A percentile compares a stretch with the other conserved stretches of the same genome.
Evolutionary conservation across 2,888 invertebrate genomes (phyloP).

Genomic region (Andrena fulva): DNA sequence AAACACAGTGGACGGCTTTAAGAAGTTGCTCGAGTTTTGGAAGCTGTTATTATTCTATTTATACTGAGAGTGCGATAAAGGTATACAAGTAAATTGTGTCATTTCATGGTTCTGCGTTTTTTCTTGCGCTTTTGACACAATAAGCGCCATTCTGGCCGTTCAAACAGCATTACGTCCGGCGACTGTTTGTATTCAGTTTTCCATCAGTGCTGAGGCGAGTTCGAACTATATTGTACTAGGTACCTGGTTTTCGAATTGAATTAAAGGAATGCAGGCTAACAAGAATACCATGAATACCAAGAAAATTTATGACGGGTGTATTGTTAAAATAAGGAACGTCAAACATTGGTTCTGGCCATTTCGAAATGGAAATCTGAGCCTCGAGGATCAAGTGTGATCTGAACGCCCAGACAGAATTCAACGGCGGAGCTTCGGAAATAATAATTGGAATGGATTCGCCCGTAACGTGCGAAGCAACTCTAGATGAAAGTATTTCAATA

Average conservation of each 20-base stretch:
- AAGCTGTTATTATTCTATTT: no score
- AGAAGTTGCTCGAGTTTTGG: no score
- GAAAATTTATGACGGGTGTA: background rate
- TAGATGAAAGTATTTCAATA: no score
- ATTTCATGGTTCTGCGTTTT: background rate
- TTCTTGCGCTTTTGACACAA: background rate
- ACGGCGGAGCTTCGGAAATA: background rate
- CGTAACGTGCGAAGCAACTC: background rate
- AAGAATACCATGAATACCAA: background rate
- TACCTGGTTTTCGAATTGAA: constrained; percentile 2
- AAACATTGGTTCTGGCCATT: constrained; percentile 3
- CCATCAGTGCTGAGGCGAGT: background rate
- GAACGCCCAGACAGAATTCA: background rate
- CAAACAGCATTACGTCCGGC: background rate
- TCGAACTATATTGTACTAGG: background rate
- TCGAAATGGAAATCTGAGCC: constrained; percentile 6
- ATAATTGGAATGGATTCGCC: background rate
- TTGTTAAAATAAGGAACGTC: background rate
- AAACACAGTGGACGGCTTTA: no score
- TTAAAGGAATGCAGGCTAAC: background rate
- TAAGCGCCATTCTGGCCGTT: background rate
- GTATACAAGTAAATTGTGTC: background rate
- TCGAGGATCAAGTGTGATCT: background rate
- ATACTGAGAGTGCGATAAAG: background rate
- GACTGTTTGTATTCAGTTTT: background rate